Conservation (phyloP, 1,140 invertebrate species). For the Trichoplusia ni region DNA sequence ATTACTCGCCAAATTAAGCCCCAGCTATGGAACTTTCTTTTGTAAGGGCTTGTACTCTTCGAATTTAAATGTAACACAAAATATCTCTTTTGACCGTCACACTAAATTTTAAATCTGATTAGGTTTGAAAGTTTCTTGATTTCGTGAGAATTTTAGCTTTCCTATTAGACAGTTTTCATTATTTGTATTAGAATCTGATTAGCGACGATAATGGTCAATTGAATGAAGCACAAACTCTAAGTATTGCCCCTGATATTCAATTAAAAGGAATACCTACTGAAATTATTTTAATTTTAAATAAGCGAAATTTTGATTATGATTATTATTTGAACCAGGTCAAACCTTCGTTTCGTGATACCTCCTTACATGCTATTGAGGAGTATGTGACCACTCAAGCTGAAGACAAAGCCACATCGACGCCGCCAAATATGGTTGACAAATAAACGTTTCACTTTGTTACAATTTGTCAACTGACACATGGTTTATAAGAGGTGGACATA, state of each 20-base stretch:
- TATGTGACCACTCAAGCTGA: not conserved
- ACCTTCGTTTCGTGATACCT: no score
- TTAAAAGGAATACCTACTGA: no score
- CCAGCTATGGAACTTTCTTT: slow-evolving; percentile 43
- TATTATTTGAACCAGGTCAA: no score
- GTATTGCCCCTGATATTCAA: no score
- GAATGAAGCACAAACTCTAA: no score
- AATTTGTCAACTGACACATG: slow-evolving; percentile 40
- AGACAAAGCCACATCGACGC: not conserved
- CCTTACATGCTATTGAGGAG: not conserved
- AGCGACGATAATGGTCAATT: no score
- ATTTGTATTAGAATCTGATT: no score
- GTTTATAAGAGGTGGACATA: slow-evolving; percentile 46
- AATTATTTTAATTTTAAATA: no score
- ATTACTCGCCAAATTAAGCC: slow-evolving; percentile 52
- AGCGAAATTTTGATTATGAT: no score
- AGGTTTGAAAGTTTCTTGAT: not conserved
- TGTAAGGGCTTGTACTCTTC: not conserved
- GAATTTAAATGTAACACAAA: not conserved
- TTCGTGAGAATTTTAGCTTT: not conserved
- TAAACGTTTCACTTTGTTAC: slow-evolving; percentile 46
- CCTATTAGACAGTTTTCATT: no score
- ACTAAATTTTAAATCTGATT: no score
- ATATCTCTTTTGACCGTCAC: not conserved
- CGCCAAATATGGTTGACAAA: slow-evolving; percentile 36